Evolutionary conservation across 2,888 invertebrate genomes (phyloP).

Genomic region (Caenorhabditis plicata): DNA sequence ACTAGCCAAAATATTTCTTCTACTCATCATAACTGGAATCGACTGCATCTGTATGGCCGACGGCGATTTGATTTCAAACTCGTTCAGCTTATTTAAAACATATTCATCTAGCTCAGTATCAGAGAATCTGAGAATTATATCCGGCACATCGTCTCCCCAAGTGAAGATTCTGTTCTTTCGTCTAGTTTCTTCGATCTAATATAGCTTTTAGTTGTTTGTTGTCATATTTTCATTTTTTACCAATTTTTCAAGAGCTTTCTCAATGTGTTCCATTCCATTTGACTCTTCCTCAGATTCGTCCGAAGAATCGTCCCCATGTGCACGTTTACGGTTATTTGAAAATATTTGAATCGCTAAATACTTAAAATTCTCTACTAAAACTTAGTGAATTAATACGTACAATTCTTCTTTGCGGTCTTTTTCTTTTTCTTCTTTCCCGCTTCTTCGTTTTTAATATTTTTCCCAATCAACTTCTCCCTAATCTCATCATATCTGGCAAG

Average conservation of each 20-base stretch:
- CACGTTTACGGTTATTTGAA: conserved; percentile 12
- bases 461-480: conserved; percentile 26
- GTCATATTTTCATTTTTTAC: not conserved
- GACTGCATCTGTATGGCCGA: conserved; percentile 92
- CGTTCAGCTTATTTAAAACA: conserved; percentile 24
- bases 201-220: not conserved
- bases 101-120: conserved; percentile 30
- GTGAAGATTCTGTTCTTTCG: conserved; percentile 55
- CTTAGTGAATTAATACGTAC: not conserved
- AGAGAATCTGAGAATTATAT: conserved; percentile 54
- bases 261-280: conserved; percentile 3
- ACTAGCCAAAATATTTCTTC: conserved; percentile 80
- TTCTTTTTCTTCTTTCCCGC: conserved; percentile 1
- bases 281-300: conserved; percentile 5
- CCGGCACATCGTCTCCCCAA: conserved; percentile 59
- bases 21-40: conserved; percentile 79
- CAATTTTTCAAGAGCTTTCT: conserved; percentile 18
- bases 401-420: conserved; percentile 6
- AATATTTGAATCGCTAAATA: conserved; percentile 14
- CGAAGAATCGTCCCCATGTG: conserved; percentile 7
- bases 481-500: conserved; percentile 20
- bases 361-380: too few relatives aligned
- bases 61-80: conserved; percentile 70
- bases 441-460: conserved; percentile 7
- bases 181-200: conserved; percentile 23